phyloP scores from a whole-genome alignment of 2,113 vertebrate species.

The Muntiacus muntjak region DNA sequence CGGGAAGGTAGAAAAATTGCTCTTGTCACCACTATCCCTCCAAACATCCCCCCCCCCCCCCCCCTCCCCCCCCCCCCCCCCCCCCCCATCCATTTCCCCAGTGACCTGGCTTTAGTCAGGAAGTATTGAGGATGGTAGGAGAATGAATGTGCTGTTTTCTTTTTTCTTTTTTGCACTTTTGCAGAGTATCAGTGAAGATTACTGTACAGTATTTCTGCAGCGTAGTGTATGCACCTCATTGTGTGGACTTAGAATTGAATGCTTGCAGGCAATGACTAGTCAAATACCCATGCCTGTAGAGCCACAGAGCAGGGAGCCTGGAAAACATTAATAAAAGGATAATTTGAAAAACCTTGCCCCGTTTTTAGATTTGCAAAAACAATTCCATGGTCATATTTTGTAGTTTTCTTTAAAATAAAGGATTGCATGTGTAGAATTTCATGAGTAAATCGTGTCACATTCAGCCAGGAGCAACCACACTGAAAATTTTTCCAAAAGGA shows the following conservation, averaged over 20 bases:
- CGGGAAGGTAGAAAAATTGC: background rate
- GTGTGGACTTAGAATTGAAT: background rate
- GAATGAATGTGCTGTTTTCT: background rate
- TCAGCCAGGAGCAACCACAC: constrained; percentile 26
- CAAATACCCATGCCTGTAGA: background rate
- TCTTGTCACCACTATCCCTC: background rate
- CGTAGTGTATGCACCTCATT: background rate
- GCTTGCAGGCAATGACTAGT: background rate
- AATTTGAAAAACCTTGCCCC: background rate
- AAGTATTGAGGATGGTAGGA: background rate
- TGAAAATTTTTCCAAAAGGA: constrained; percentile 58
- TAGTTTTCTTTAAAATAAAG: constrained; percentile 59
- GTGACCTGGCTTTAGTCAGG: background rate
- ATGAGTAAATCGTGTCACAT: constrained; percentile 40
- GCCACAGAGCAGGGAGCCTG: constrained; percentile 13
- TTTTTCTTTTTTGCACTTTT: background rate
- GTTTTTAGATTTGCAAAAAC: constrained; percentile 39
- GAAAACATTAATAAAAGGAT: constrained; percentile 28
- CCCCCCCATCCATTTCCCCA: background rate
- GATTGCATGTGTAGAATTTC: background rate
- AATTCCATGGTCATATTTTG: constrained; percentile 1
- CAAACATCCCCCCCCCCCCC: accelerated
- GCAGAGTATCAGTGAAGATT: background rate
- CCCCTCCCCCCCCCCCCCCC: accelerated
- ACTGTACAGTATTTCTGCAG: constrained; percentile 10